These are phyloP conservation scores for Zaprionus obscuricornis DNA, from an alignment of 2,888 invertebrate species.

Conservation along the genomic window DNA sequence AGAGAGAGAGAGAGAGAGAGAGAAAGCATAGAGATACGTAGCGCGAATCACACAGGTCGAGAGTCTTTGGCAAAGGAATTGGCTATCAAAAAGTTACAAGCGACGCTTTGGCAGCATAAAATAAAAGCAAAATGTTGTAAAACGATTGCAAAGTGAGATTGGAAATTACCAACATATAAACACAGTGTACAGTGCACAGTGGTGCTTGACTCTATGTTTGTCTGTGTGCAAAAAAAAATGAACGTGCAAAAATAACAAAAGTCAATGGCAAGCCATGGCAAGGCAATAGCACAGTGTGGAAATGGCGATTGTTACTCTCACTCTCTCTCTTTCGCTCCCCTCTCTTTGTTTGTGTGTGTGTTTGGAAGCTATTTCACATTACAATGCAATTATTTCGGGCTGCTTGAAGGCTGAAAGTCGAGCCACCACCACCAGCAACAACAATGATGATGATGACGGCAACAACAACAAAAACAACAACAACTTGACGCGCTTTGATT, in stretches of 20 bases:
- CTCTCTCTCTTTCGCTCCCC: too few relatives aligned
- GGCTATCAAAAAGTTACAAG: constrained; percentile 66
- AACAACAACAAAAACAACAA: constrained; percentile 20
- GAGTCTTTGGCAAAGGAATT: constrained; percentile 38
- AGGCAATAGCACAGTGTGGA: constrained; percentile 4
- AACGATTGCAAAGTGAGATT: constrained; percentile 80
- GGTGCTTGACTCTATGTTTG: not conserved
- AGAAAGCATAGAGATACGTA: constrained; percentile 4
- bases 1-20: constrained; percentile 5
- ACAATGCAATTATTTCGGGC: constrained; percentile 81
- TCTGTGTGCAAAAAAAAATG: constrained; percentile 27
- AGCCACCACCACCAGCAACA: constrained; percentile 6
- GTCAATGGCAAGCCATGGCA: constrained; percentile 53
- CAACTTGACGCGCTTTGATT: constrained; percentile 65
- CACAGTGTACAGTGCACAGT: constrained; percentile 27
- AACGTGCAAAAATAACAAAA: constrained; percentile 72
- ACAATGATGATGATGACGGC: too few relatives aligned
- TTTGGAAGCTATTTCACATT: constrained; percentile 76
- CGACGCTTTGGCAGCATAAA: constrained; percentile 70
- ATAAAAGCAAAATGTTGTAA: constrained; percentile 78
- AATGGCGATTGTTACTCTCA: too few relatives aligned
- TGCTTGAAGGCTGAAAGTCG: constrained; percentile 51
- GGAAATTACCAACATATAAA: constrained; percentile 80
- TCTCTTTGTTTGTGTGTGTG: too few relatives aligned
- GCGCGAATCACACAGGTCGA: constrained; percentile 30